Base-by-base conservation (phyloP, 1,140 invertebrate genomes). In the Drosophila rufa region DNA sequence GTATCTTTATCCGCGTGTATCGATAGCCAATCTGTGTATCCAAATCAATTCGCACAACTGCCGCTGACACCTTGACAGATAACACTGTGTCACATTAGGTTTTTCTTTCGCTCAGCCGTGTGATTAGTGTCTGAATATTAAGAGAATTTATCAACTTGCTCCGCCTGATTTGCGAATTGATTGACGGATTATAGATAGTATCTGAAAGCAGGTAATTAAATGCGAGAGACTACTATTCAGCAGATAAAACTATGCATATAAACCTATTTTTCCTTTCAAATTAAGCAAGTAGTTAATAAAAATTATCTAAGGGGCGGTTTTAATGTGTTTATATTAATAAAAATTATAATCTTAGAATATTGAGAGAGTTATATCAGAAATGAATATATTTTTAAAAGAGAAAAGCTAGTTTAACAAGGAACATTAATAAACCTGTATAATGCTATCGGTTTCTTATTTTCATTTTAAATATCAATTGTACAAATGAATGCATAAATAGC, bases 11-110 rank as follows among this genome's bases (percentile, higher is more conserved):
- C 40, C 40, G 48, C 48, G 50, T 48, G 46, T 73, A 55, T 84
- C 71, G 71, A 69, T 73, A 57, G 69, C 47, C 69, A 60, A 87
- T 89, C 74, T 74, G 30, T 48, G 71, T 78, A 61, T 68, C 57
- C 48, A 73, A 79, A 77, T 81, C 79, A 62, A 86, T 56, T 75
- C 76, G 65, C 85, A 84, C 84, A 90, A 71, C 71, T 81, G 79
- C 71, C 60, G 66, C 74, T 79, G 84, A 87, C 84, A 87, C 74
- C 69, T 89, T 84, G 84, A 89, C 80, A 90, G 84, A 89, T 89
- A 80, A 84, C 87, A 78, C 67, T 71, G 69, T 76, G 79, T 77
- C 76, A 62, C 70, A 64, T 82, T 73, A 46, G 70, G 68, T 60
- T 50, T 40, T 59, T 73, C 46, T 47, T 71, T 40, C 42, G 40